Base-by-base conservation (phyloP, 2,113 vertebrate species). In the Pheucticus melanocephalus region DNA sequence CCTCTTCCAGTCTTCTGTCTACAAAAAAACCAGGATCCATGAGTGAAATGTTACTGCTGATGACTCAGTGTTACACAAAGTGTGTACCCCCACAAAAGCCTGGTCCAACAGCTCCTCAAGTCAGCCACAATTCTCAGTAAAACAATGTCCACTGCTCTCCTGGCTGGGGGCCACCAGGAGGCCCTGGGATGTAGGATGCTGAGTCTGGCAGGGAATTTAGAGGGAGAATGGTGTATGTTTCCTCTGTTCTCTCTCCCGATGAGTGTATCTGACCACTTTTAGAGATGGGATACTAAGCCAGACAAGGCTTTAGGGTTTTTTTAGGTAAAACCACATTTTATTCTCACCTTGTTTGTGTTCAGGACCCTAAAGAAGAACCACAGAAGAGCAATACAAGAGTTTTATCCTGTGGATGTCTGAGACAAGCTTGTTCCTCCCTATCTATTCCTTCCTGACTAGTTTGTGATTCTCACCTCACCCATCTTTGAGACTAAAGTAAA, bases 11-110 rank as follows among this genome's bases (percentile, higher is more conserved):
- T 22, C 31, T 54, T 78, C 39, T 79, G 53, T 35, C 12, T n/a
- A 31, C 1, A 35, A 79, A 47, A 59, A 53, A 21, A 5, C 0
- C 1, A 7, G 28, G 17, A 95, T 6, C 10, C 2, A 1, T 21
- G 22, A n/a, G 13, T 1, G 1, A 83, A 54, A 53, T 72, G 42
- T 33, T 80, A n/a, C 16, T 3, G 7, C 31, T 71, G 60, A 6
- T 6, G 7, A 31, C 25, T 53, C 45, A 33, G 72, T 37, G 28
- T 45, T 64, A 45, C 19, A 33, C 54, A 45, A 72, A 44, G 15
- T 16, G 12, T 5, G 9, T 22, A 50, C 35, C 7, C 22, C 9
- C 11, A 21, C 7, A 23, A 57, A 69, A 88, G 20, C 37, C n/a
- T 76, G 1, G 0, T 35, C 47, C 39, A 82, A 33, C 57, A 82